Evolutionary conservation across 2,888 invertebrate genomes (phyloP).

Genomic region (Heliconius aoede): DNA sequence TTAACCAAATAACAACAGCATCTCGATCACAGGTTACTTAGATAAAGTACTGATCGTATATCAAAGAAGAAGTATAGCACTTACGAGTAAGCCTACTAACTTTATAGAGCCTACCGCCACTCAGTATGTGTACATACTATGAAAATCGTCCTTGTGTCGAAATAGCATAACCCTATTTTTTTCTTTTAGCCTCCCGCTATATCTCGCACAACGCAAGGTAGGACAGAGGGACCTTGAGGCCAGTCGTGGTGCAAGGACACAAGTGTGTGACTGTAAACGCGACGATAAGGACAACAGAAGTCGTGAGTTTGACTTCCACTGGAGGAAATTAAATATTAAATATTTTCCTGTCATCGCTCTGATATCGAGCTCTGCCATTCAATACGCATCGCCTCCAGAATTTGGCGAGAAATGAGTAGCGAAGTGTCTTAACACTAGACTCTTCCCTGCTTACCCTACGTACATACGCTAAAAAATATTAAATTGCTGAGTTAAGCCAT

Average conservation of each 20-base stretch:
- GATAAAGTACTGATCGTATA: constrained; percentile 37
- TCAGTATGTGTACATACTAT: neutral
- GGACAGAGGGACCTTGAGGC: neutral
- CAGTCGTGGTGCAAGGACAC: too few species aligned
- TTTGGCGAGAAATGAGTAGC: neutral
- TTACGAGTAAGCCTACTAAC: constrained; percentile 26
- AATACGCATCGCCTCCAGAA: too few species aligned
- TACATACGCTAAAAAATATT: neutral
- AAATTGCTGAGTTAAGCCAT: neutral
- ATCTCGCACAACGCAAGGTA: neutral
- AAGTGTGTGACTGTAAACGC: too few species aligned
- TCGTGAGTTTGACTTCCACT: too few species aligned
- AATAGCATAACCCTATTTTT: neutral
- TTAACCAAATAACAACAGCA: constrained; percentile 4
- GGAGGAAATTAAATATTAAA: too few species aligned
- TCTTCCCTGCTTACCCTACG: too few species aligned
- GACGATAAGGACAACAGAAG: too few species aligned
- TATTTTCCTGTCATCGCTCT: too few species aligned
- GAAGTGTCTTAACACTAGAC: neutral
- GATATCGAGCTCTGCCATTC: too few species aligned
- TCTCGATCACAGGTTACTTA: constrained; percentile 25
- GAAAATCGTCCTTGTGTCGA: neutral
- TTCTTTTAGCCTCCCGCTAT: neutral
- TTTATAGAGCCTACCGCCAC: constrained; percentile 17
- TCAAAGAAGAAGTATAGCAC: constrained; percentile 39